Base-by-base conservation (phyloP, 2,888 invertebrate genomes). In the Eumacrocentrus americanus region DNA sequence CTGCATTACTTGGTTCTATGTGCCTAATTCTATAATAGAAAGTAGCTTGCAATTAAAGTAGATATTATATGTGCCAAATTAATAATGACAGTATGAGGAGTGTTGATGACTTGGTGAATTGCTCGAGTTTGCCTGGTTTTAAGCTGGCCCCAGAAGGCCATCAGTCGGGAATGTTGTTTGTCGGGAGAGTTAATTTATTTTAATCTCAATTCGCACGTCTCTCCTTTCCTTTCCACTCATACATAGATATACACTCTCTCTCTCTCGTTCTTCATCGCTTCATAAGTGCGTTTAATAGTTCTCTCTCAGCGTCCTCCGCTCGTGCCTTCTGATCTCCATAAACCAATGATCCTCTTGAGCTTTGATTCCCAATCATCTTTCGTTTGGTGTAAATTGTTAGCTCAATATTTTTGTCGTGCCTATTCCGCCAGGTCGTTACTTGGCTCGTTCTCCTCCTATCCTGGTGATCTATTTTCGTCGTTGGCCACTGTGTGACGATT, bases 181-280 rank as follows among this genome's bases (percentile, higher is more conserved):
- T 61, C 61, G 60, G 25, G 37, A 51, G 61, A 62, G 63, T 58
- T 64, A 61, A 61, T 64, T 66, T 61, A 61, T 62, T 64, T 64
- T 57, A 62, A 64, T 64, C 57, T 57, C 60, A 58, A 64, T 62
- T 66, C 56, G 53, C 62, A 62, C 63, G 54, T 25, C 51, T 51
- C 29, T 11, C 34, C 25, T 34, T 56, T 58, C 52, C 40, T 61
- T 34, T 48, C 18, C 11, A 5, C 18, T 1, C 18, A 40, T 12
- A 6, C 16, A 16, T 40, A 7, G 12, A 3, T 2, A 40, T 40
- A 3, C 3, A 16, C 12, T 14, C 9, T 9, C 11, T 44, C 22
- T 22, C n/a, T 20, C 22, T 20, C 44, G 1, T 11, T 20, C 42
- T 4, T 44, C 20, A 7, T 44, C 11, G 11, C 44, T 20, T 44